Conservation (phyloP, 2,113 vertebrate species). For the Empidonax alnorum region DNA sequence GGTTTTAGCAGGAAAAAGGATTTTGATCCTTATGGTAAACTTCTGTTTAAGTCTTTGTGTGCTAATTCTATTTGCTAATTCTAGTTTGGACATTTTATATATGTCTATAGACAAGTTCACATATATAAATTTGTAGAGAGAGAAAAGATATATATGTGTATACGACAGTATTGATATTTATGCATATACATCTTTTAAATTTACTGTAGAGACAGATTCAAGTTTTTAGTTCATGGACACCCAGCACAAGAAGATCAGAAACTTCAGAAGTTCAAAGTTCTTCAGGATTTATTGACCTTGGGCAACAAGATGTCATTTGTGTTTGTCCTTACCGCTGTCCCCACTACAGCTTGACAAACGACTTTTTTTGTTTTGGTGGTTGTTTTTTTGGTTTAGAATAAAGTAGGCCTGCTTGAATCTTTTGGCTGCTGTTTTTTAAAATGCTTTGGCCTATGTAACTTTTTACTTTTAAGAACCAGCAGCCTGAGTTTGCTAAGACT, state of each 20-base stretch:
- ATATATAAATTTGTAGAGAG: background rate
- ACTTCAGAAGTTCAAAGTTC: background rate
- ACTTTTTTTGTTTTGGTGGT: background rate
- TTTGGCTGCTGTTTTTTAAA: background rate
- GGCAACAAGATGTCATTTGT: background rate
- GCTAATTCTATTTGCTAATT: background rate
- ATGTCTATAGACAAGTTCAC: background rate
- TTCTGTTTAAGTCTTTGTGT: background rate
- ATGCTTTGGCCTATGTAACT: background rate
- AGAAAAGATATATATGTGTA: background rate
- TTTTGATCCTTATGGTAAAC: background rate
- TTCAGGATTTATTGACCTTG: background rate
- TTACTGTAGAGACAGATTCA: background rate
- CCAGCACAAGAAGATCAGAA: constrained; percentile 46
- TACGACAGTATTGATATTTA: background rate
- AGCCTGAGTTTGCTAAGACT: background rate
- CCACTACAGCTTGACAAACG: background rate
- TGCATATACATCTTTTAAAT: background rate
- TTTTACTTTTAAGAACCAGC: background rate
- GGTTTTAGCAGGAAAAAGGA: background rate
- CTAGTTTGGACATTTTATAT: background rate
- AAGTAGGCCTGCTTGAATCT: background rate
- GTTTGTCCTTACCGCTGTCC: background rate
- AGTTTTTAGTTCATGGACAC: background rate
- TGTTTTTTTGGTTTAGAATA: background rate